Evolutionary conservation across 2,113 vertebrate species (phyloP).

Genomic region (Myiozetetes cayanensis): DNA sequence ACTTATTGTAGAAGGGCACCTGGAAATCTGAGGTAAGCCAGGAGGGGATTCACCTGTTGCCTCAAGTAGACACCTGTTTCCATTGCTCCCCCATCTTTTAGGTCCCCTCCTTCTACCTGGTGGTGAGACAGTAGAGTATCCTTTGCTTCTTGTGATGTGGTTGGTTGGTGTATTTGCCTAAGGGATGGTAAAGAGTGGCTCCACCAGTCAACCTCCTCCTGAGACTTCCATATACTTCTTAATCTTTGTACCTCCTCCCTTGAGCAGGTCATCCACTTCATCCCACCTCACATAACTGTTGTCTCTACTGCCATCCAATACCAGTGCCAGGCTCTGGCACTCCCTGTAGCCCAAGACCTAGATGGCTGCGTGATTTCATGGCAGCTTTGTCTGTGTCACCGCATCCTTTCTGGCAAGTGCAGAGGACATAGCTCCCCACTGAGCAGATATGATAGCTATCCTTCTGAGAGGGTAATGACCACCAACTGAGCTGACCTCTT

Average conservation of each 20-base stretch:
- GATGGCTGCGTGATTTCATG: not conserved
- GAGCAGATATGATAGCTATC: not conserved
- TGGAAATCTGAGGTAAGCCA: not conserved
- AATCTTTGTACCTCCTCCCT: not conserved
- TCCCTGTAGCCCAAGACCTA: not conserved
- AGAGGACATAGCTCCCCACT: not conserved
- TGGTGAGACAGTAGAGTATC: not conserved
- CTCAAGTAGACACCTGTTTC: not conserved
- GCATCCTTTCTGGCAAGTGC: not conserved
- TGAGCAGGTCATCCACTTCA: not conserved
- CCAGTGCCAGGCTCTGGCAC: not conserved
- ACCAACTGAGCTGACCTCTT: not conserved
- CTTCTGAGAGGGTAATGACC: not conserved
- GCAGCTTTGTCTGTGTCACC: not conserved
- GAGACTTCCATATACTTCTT: not conserved
- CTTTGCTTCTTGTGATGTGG: not conserved
- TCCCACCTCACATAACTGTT: not conserved
- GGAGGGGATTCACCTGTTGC: not conserved
- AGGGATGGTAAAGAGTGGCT: not conserved
- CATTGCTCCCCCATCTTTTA: not conserved
- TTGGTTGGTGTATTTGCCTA: not conserved
- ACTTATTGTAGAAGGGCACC: not conserved
- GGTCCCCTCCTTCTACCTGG: not conserved
- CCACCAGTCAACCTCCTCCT: not conserved
- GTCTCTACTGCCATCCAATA: not conserved